Evolutionary conservation across 2,113 vertebrate genomes (phyloP), one percentile per base, ranked within the genome.

Genomic region (Solea senegalensis): DNA sequence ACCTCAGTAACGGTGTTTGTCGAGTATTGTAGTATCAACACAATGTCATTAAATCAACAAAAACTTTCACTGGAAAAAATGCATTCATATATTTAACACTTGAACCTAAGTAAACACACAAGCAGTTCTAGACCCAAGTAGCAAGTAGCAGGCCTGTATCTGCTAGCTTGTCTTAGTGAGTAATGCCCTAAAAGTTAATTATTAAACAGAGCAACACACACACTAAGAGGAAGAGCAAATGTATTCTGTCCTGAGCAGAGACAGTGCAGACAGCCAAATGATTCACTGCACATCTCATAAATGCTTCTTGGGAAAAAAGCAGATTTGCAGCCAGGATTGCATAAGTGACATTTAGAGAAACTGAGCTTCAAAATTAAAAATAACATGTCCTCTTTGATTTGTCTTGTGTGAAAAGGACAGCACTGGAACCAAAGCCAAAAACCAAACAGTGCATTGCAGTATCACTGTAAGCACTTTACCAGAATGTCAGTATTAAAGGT

Each of bases 161-260:
- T 44, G n/a, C 48, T 15, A 59, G 48, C 49, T 40, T 72, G 80
- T 81, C 65, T 59, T 52, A 16, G 13, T 66, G 48, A 81, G 70
- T 46, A 46, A 73, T 59, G 61, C 51, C 69, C 46, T 68, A 46
- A 58, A 64, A 44, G 86, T 86, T 89, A 88, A 90, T 90, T 28
- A 90, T 89, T 89, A 78, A 65, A 75, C 65, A 9, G n/a, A 56
- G 72, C 48, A 39, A 46, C 75, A 70, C 50, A 67, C 34, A 57
- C 64, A 69, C 61, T 34, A 39, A 69, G 55, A 41, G 69, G 71
- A 58, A 73, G 65, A 63, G 28, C 59, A 74, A 73, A 70, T 55
- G 62, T 57, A 74, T 81, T 78, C 48, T 68, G 43, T 60, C 48
- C 65, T 45, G 49, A n/a, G 13, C 57, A 45, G 6, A 48, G 64